Percentiles rank a stretch among this genome's conserved stretches.
Evolutionary conservation across 2,797 vertebrate genomes (phyloP).

Genomic region (Rhabdophis nuchalis): DNA sequence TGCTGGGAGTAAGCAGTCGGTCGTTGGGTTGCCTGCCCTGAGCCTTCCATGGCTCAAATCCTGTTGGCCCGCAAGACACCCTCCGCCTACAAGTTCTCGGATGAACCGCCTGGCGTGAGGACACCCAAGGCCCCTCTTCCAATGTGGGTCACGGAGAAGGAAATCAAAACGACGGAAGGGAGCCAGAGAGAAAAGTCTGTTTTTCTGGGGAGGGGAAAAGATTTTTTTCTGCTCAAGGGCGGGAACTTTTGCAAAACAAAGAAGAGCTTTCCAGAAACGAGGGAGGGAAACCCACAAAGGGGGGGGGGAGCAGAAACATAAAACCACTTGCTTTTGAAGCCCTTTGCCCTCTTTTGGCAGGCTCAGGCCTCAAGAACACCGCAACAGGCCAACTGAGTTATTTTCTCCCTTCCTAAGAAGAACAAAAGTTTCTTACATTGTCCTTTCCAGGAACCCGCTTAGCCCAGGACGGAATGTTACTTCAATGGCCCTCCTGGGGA

Average conservation of each 20-base stretch:
- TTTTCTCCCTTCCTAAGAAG: not conserved
- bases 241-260: not conserved
- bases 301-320: not conserved
- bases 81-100: not conserved
- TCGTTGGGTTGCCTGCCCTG: not conserved
- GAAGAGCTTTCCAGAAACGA: not conserved
- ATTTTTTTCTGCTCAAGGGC: not conserved
- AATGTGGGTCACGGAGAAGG: no score
- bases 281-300: not conserved
- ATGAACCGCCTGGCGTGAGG: not conserved
- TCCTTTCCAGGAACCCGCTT: not conserved
- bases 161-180: not conserved
- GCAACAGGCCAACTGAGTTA: not conserved
- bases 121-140: not conserved
- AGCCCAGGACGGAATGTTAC: not conserved
- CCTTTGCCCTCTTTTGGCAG: not conserved
- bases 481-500: not conserved
- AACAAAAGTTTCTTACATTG: not conserved
- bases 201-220: not conserved
- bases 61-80: not conserved
- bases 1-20: not conserved
- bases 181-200: not conserved
- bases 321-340: not conserved
- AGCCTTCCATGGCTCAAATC: not conserved
- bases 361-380: not conserved